Percentiles rank a stretch among this genome's conserved stretches.
Conservation (phyloP, 2,797 vertebrate species). For the Sylvia borin region DNA sequence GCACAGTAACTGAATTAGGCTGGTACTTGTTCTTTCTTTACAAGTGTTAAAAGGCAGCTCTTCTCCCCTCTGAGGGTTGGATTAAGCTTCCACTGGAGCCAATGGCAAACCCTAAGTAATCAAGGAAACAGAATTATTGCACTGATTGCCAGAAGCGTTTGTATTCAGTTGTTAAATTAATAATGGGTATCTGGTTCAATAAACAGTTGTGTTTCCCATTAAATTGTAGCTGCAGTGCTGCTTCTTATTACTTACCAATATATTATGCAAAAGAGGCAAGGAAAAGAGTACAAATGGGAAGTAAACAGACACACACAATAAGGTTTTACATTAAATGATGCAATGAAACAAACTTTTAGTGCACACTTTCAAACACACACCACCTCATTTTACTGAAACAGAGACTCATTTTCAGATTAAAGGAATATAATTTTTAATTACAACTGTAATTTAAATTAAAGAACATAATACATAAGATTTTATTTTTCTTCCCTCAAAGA, state of each 20-base stretch:
- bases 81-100: constrained; percentile 31
- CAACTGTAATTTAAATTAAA: not conserved
- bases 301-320: not conserved
- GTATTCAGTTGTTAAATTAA: constrained; percentile 67
- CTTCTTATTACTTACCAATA: constrained; percentile 50
- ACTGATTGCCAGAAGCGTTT: constrained; percentile 58
- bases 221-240: constrained; percentile 25
- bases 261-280: constrained; percentile 53
- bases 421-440: not conserved
- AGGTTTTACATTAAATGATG: not conserved
- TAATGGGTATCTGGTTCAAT: constrained; percentile 69
- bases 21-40: not conserved
- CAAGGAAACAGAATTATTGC: constrained; percentile 63
- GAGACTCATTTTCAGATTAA: not conserved
- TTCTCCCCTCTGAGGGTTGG: constrained; percentile 20
- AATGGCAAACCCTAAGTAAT: constrained; percentile 49
- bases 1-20: not conserved
- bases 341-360: not conserved
- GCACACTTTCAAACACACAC: not conserved
- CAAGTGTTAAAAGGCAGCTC: constrained; percentile 49
- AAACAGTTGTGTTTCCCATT: constrained; percentile 62
- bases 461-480: not conserved
- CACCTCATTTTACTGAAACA: not conserved
- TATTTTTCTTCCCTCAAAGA: not conserved
- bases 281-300: not conserved